These are phyloP conservation scores for Odocoileus virginianus DNA, from an alignment of 2,113 vertebrate species.

Conservation along the genomic window DNA sequence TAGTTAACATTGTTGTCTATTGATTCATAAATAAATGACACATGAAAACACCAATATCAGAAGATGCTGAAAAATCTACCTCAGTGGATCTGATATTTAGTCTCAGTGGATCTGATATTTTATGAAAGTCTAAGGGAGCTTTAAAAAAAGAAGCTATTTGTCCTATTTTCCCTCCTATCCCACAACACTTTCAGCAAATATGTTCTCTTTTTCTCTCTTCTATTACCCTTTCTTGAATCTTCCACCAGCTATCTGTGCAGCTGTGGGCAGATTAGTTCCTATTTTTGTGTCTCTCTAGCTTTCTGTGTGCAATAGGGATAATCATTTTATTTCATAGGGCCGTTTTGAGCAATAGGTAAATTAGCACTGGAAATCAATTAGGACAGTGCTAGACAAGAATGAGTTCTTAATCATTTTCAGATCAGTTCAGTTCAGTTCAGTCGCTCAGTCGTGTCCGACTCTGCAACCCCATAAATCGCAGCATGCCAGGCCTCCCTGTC, in stretches of 20 bases:
- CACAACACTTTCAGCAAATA: background rate
- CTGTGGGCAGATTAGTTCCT: background rate
- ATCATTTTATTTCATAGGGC: background rate
- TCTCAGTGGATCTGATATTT: background rate
- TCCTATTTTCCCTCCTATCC: background rate
- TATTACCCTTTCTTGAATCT: background rate
- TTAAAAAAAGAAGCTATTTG: background rate
- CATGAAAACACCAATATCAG: background rate
- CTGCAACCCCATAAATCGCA: no score
- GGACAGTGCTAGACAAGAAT: background rate
- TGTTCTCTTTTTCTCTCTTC: background rate
- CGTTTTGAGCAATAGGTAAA: background rate
- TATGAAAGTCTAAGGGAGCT: background rate
- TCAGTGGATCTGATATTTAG: background rate
- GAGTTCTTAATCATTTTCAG: background rate
- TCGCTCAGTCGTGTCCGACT: no score
- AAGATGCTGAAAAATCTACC: background rate
- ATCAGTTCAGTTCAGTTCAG: background rate
- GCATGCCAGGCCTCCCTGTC: no score
- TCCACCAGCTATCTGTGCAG: background rate
- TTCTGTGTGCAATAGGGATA: background rate
- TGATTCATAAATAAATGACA: background rate
- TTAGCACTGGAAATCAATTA: background rate
- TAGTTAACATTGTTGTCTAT: background rate
- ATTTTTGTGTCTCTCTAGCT: background rate